Conservation (phyloP, 92 coral and sea anemone species). For the Plumapathes pennacea region DNA sequence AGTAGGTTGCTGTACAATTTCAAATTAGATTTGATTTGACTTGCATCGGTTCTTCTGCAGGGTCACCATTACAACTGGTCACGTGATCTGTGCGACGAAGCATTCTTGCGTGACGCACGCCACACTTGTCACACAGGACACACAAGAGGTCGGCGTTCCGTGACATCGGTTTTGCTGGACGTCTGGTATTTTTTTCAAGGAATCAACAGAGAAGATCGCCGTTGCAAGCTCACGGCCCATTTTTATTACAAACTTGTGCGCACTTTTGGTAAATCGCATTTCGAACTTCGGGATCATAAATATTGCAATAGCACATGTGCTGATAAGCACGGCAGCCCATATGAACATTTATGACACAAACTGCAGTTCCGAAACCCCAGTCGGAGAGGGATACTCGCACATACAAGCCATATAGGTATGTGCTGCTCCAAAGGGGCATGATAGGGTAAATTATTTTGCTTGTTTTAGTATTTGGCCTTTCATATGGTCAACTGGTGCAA, state of each 20-base stretch:
- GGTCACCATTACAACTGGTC: constrained; percentile 97
- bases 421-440: too few relatives aligned
- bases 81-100: constrained; percentile 92
- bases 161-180: constrained; percentile 82
- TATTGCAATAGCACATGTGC: constrained; percentile 90
- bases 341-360: constrained; percentile 39
- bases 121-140: constrained; percentile 55
- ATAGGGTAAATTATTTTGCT: too few relatives aligned
- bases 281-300: constrained; percentile 76
- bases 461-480: too few relatives aligned
- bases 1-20: too few relatives aligned
- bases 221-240: constrained; percentile 88
- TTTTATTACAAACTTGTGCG: constrained; percentile 84
- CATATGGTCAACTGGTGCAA: too few relatives aligned
- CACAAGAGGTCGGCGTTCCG: constrained; percentile 69
- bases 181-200: constrained; percentile 97
- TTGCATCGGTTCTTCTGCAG: constrained; percentile 49
- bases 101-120: constrained; percentile 83
- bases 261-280: constrained; percentile 86
- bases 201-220: constrained; percentile 75
- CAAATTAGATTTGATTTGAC: not conserved
- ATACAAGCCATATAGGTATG: too few relatives aligned
- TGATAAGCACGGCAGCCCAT: constrained; percentile 92
- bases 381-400: too few relatives aligned
- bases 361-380: too few relatives aligned